Conservation (phyloP, 2,113 vertebrate species). For the human region DNA sequence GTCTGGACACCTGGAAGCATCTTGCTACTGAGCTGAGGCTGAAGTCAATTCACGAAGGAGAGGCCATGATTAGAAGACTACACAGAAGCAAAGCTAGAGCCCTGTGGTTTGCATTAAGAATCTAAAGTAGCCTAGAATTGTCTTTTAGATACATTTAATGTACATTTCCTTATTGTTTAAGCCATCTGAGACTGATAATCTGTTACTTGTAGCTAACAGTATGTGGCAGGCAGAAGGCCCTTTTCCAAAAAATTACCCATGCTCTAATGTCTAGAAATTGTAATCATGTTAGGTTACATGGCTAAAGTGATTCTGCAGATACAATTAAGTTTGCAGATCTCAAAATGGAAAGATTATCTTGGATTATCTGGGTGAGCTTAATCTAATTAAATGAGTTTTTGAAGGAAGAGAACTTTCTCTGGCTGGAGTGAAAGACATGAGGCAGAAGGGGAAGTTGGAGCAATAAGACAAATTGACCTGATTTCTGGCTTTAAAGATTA, state of each 20-base stretch:
- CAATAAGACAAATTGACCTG: neutral
- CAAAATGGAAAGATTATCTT: neutral
- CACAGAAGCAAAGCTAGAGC: neutral
- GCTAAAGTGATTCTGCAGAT: neutral
- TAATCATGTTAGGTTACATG: neutral
- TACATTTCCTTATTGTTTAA: neutral
- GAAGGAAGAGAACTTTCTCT: neutral
- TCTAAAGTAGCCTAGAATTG: neutral
- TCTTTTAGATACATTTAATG: neutral
- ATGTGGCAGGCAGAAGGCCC: neutral
- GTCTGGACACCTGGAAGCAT: neutral
- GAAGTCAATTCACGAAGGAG: rapidly evolving
- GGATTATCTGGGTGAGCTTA: neutral
- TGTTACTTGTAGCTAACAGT: neutral
- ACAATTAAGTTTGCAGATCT: neutral
- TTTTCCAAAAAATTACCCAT: neutral
- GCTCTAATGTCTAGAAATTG: neutral
- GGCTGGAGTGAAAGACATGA: neutral
- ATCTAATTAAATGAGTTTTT: neutral
- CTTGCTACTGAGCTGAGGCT: neutral
- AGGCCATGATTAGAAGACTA: neutral
- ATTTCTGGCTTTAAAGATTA: neutral
- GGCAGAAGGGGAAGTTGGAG: neutral
- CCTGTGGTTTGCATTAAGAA: neutral
- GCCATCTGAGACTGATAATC: neutral